Evolutionary conservation across 2,888 invertebrate species (phyloP).

Genomic region (Leucophenga montana): DNA sequence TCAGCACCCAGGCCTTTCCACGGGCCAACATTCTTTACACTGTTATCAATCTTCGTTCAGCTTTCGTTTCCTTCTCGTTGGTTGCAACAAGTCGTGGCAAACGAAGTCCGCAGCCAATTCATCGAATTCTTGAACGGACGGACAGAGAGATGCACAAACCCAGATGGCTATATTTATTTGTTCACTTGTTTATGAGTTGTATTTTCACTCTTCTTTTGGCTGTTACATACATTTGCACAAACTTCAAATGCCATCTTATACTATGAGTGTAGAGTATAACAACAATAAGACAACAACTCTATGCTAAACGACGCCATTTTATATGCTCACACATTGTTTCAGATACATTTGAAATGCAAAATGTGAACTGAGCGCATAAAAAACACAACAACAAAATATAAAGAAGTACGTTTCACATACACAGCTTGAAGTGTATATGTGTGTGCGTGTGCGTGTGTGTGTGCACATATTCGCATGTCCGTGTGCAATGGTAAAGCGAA

Average conservation of each 20-base stretch:
- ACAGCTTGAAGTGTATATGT: not conserved
- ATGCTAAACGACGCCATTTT: not conserved
- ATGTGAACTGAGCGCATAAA: conserved; percentile 33
- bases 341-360: conserved; percentile 55
- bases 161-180: too few species aligned
- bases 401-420: conserved; percentile 5
- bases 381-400: conserved; percentile 6
- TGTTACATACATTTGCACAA: too few species aligned
- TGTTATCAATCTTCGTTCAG: too few species aligned
- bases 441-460: not conserved
- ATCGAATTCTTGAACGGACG: too few species aligned
- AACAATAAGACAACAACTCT: conserved; percentile 16
- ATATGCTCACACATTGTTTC: conserved; percentile 50
- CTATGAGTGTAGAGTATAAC: not conserved
- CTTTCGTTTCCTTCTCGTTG: too few species aligned
- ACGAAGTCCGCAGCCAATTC: too few species aligned
- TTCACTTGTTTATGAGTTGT: too few species aligned
- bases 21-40: too few species aligned
- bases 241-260: not conserved
- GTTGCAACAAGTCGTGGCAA: too few species aligned
- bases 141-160: too few species aligned
- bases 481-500: conserved; percentile 12
- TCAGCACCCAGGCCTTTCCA: too few species aligned
- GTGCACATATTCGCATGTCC: not conserved
- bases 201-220: too few species aligned